Conservation (phyloP, 2,888 invertebrate genomes). For the Drosophila merina region DNA sequence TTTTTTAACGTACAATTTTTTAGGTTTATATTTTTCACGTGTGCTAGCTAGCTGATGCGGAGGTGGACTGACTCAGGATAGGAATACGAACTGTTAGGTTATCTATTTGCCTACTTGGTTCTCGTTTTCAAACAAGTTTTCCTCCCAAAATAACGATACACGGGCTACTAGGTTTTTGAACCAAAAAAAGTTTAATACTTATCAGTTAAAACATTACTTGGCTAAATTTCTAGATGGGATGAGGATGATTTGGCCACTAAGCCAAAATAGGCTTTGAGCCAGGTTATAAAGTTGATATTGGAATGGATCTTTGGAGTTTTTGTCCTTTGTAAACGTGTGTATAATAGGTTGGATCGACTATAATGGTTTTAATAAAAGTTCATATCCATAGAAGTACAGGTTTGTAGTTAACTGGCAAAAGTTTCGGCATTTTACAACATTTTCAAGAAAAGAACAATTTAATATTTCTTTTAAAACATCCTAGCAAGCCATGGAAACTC, state of each 20-base stretch:
- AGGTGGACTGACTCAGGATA: slow-evolving; percentile 49
- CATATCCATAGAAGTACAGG: not conserved
- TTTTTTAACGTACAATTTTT: slow-evolving; percentile 59
- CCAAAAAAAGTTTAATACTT: slow-evolving; percentile 28
- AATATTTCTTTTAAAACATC: not conserved
- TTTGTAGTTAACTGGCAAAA: not conserved
- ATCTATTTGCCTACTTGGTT: slow-evolving; percentile 49
- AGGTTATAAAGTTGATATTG: slow-evolving; percentile 35
- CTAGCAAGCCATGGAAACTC: not conserved
- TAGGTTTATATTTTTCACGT: slow-evolving; percentile 57
- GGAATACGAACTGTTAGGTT: not conserved
- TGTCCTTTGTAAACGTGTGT: slow-evolving; percentile 29
- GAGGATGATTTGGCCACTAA: not conserved
- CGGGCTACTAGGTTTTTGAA: slow-evolving; percentile 3
- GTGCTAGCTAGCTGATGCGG: slow-evolving; percentile 56
- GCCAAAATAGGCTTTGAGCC: slow-evolving; percentile 2
- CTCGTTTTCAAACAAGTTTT: not conserved
- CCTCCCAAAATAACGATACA: not conserved
- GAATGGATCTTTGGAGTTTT: slow-evolving; percentile 13
- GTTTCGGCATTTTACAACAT: not conserved
- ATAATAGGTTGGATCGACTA: slow-evolving; percentile 8
- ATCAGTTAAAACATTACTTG: slow-evolving; percentile 10
- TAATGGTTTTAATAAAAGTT: not conserved
- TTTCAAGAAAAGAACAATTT: not conserved
- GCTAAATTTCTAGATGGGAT: slow-evolving; percentile 26